Base-by-base conservation (phyloP, 2,888 invertebrate species). In the Elegia similella region DNA sequence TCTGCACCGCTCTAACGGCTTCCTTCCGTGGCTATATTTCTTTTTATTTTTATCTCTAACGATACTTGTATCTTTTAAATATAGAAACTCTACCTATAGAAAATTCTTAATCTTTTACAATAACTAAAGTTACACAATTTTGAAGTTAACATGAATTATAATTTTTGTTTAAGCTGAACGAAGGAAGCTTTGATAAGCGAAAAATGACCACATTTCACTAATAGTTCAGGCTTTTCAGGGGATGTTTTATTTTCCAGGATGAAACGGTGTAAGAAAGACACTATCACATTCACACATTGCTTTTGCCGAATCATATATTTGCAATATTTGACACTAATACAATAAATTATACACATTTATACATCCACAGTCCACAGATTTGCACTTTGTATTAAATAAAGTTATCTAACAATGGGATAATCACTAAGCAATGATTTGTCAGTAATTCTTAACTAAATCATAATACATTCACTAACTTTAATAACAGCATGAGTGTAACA, bases 401-500 rank as follows among this genome's bases (percentile, higher is more conserved):
- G 29, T 53, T 17, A 10, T 8, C 8, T 46, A 30, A 43, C 23
- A 16, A 17, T 17, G 12, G 15, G 43, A 44, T 32, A 6, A 42
- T 30, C 7, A 13, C 32, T 15, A 34, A 38, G 10, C 38, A 50
- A 50, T 38, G 34, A 50, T 38, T 50, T 32, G 6, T 10, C 5
- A 46, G 38, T 46, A 46, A 23, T 10, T 46, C n/a, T 0, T 46
- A n/a, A 46, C 46, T 42, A 42, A 17, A 16, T 8, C 23, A n/a
- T 23, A 23, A 12, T 34, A 10, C 23, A 52, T 34, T 42, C 54
- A 68, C 65, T 63, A 69, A 62, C 57, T 63, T 65, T 58, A 68
- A 68, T 63, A 66, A 67, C 65, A 67, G 84, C 85, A 86, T 86
- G 84, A 67, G 70, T 75, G 59, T 74, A 73, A 81, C 71, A 64